These are phyloP conservation scores for Rhopilema esculentum DNA, from an alignment of 30 jellyfish, hydroid and myxozoan species.

Conservation along the genomic window DNA sequence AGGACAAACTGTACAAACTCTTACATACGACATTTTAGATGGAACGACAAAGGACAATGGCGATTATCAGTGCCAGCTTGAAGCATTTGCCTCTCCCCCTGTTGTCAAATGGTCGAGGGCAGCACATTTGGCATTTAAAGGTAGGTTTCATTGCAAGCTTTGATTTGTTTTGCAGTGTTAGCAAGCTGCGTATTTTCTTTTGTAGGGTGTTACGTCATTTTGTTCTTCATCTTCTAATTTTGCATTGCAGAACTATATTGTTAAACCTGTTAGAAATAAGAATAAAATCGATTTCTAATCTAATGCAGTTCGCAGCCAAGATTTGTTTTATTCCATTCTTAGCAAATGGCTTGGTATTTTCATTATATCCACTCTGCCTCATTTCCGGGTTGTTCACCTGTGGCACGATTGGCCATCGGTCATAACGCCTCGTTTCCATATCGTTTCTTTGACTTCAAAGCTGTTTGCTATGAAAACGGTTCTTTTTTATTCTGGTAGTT, in stretches of 20 bases:
- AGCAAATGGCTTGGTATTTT: too few species aligned
- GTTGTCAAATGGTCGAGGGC: not conserved
- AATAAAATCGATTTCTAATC: too few species aligned
- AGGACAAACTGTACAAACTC: not conserved
- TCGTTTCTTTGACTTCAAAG: not conserved
- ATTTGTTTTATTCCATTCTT: too few species aligned
- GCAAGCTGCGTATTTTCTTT: not conserved
- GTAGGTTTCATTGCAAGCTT: not conserved
- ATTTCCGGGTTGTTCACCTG: not conserved
- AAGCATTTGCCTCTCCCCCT: not conserved
- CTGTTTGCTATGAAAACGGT: not conserved
- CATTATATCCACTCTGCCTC: not conserved
- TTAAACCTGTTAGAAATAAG: too few species aligned
- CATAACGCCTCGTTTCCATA: too few species aligned
- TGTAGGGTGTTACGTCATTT: too few species aligned
- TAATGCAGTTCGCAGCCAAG: too few species aligned
- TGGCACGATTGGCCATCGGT: too few species aligned
- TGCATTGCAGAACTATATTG: too few species aligned
- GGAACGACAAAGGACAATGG: constrained; percentile 49
- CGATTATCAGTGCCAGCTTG: constrained; percentile 8
- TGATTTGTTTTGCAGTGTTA: not conserved
- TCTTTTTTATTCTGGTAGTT: not conserved
- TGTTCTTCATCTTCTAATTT: too few species aligned
- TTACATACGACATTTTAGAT: constrained; percentile 8
- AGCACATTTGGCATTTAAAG: not conserved